Conservation (phyloP, 2,888 invertebrate species). For the Neoscelio sp. region DNA sequence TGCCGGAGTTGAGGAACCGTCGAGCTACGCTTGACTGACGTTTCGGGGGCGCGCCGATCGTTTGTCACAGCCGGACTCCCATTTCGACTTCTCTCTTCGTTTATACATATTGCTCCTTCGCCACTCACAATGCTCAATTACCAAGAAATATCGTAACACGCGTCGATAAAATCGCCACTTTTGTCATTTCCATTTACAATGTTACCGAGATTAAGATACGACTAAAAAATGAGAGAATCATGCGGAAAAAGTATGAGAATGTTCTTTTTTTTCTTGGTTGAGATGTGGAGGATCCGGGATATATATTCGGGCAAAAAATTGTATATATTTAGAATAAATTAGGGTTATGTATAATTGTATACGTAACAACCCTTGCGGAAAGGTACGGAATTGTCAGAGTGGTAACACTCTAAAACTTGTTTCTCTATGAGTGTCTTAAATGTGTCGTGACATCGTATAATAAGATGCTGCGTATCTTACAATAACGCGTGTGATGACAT, state of each 20-base stretch:
- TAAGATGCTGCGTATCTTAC: no score
- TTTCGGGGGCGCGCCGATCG: constrained; percentile 81
- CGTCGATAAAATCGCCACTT: constrained; percentile 59
- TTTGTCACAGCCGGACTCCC: constrained; percentile 78
- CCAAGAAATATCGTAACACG: constrained; percentile 59
- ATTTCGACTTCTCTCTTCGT: constrained; percentile 45
- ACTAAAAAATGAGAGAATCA: constrained; percentile 8
- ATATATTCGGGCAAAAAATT: constrained; percentile 10
- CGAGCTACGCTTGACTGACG: constrained; percentile 78
- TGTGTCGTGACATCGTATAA: no score
- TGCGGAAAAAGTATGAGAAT: constrained; percentile 28
- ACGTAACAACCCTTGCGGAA: no score
- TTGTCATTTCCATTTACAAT: constrained; percentile 44
- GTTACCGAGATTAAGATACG: constrained; percentile 9
- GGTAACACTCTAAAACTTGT: no score
- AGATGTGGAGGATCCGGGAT: constrained; percentile 1
- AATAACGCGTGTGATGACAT: no score
- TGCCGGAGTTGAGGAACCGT: constrained; percentile 64
- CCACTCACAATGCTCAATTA: constrained; percentile 65
- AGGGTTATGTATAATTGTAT: no score
- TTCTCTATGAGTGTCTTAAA: no score
- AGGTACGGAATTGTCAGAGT: no score
- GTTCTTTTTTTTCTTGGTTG: constrained; percentile 3
- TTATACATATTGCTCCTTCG: constrained; percentile 55
- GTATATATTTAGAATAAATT: no score